Evolutionary conservation across 2,888 invertebrate genomes (phyloP), one percentile per base, ranked within the genome.

Genomic region (Dasysyrphus tricinctus): DNA sequence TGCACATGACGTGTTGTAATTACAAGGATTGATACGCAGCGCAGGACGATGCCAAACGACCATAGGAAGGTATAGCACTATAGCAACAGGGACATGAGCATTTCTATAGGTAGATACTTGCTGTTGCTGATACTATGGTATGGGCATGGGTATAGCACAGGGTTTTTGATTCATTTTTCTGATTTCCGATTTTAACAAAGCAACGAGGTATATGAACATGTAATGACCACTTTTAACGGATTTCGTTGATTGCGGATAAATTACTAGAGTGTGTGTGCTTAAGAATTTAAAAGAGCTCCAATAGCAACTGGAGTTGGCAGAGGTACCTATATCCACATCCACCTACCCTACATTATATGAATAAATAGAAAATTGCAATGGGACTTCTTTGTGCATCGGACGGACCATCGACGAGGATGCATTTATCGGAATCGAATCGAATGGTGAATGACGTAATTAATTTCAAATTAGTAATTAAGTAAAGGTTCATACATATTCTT

Each of bases 1-100:
- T 86, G 86, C 86, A 86, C 86, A 86, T 86, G 86, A 86, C 86
- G 86, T 86, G 86, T 86, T 86, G 86, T 86, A 86, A 86, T 86
- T 86, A 86, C 82, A 86, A 86, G 82, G 79, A 86, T 79, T 86
- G 86, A 78, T 75, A 81, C 63, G 80, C 74, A 80, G 65, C 63
- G 80, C 74, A 80, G 65, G 24, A 29, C 29, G 54, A 54, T 11
- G 24, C 19, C 12, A 32, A 5, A 54, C 8, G 29, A 32, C 32
- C 54, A 54, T 3, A n/a, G 1, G 5, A 3, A n/a, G 1, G 5
- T 49, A 49, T 16, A 54, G 54, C 14, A 14, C 29, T 14, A 39
- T 39, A 37, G 54, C 51, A 69, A 39, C 39, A 54, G n/a, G 54
- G 29, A 69, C n/a, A 69, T 69, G 51, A 69, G 51, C 39, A 54